Evolutionary conservation across 2,888 invertebrate genomes (phyloP).

Genomic region (Tenthredo mesomela): DNA sequence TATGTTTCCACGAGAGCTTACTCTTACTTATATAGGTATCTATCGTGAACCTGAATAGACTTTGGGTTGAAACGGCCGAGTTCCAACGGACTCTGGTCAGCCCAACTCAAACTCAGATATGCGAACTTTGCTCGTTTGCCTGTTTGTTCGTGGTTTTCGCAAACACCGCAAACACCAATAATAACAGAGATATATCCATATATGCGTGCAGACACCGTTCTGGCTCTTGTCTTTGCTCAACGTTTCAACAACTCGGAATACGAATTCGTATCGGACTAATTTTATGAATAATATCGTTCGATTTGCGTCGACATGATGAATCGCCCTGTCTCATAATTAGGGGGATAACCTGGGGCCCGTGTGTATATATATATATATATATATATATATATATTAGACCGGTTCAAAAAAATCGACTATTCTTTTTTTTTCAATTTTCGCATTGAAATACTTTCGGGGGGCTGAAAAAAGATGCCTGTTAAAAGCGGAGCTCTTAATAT

Average conservation of each 20-base stretch:
- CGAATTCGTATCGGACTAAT: neutral
- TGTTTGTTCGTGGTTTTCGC: conserved; percentile 44
- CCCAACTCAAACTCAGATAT: conserved; percentile 42
- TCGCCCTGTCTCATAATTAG: neutral
- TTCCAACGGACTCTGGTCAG: conserved; percentile 20
- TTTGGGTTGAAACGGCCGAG: neutral
- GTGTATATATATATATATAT: neutral
- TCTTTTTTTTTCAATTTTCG: no score
- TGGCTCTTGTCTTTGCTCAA: neutral
- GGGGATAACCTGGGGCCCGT: neutral
- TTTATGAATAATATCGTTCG: neutral
- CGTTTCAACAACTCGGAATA: neutral
- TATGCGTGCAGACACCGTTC: neutral
- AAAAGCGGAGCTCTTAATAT: no score
- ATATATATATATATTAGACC: no score
- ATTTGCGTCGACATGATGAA: neutral
- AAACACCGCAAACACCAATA: conserved; percentile 42
- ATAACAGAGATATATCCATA: conserved; percentile 24
- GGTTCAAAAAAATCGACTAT: no score
- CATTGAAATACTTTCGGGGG: no score
- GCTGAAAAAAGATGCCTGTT: no score
- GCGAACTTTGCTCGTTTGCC: conserved; percentile 43
- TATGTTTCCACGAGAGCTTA: neutral
- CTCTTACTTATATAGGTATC: neutral
- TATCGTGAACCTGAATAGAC: neutral